Evolutionary conservation across 1,140 invertebrate species (phyloP).

Genomic region (Sipha flava): DNA sequence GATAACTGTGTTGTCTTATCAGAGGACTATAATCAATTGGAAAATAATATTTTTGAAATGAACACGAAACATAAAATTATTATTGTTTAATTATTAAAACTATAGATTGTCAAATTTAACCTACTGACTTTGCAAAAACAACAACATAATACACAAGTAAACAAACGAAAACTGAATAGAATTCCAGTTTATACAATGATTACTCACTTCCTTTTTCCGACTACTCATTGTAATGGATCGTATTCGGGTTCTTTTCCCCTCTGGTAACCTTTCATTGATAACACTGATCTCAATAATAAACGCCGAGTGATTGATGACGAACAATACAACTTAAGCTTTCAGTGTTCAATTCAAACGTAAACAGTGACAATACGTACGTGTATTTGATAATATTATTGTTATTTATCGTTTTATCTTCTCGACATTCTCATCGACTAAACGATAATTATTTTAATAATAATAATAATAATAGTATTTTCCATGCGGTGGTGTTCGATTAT

Average conservation of each 20-base stretch:
- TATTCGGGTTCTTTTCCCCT: background rate
- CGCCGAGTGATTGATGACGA: background rate
- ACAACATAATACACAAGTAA: background rate
- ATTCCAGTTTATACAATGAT: background rate
- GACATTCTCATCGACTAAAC: too few species aligned
- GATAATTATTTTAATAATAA: too few species aligned
- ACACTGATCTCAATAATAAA: background rate
- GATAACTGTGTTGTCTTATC: background rate
- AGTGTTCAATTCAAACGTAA: background rate
- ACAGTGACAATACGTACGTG: background rate
- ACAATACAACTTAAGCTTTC: background rate
- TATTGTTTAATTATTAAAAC: background rate
- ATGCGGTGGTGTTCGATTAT: too few species aligned
- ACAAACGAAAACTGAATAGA: background rate
- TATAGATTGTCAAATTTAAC: slow-evolving; percentile 27
- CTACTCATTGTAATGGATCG: background rate
- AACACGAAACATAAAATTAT: background rate
- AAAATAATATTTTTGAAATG: background rate
- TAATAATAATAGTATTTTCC: too few species aligned
- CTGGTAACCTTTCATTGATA: background rate
- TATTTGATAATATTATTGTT: too few species aligned
- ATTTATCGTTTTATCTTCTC: too few species aligned
- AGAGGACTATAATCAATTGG: background rate
- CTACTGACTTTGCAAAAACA: background rate
- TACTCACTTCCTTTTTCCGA: background rate